Conservation (phyloP, 1,140 invertebrate genomes). For the Orchestia grillus region DNA sequence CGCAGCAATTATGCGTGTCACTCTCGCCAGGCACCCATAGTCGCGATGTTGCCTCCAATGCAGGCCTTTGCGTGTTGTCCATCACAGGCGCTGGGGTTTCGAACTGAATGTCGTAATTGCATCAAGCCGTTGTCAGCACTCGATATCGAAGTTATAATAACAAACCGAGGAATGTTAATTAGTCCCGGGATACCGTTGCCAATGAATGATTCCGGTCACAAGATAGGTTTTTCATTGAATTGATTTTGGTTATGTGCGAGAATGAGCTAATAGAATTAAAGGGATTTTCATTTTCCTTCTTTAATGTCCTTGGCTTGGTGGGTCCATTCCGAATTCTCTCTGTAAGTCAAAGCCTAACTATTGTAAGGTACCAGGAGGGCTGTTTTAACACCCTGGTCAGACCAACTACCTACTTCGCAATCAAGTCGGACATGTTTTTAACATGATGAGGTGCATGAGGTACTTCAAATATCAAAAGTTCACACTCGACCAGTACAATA, state of each 20-base stretch:
- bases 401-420: too few relatives aligned
- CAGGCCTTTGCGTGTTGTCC: not conserved
- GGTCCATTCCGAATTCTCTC: not conserved
- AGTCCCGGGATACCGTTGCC: not conserved
- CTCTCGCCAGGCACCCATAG: too few relatives aligned
- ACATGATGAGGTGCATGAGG: too few relatives aligned
- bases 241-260: not conserved
- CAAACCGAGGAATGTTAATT: not conserved
- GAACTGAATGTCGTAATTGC: not conserved
- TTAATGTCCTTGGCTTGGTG: not conserved
- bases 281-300: not conserved
- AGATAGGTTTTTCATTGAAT: not conserved
- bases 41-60: not conserved
- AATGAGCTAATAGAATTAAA: not conserved
- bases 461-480: too few relatives aligned
- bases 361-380: too few relatives aligned
- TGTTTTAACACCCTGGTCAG: too few relatives aligned
- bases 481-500: too few relatives aligned
- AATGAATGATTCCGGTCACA: not conserved
- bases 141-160: not conserved
- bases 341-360: too few relatives aligned
- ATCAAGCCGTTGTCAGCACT: not conserved
- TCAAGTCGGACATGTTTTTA: too few relatives aligned
- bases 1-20: not conserved
- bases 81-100: not conserved